Percentiles rank a stretch among this genome's conserved stretches.
Evolutionary conservation across 2,797 vertebrate genomes (phyloP).

Genomic region (Hybognathus amarus): DNA sequence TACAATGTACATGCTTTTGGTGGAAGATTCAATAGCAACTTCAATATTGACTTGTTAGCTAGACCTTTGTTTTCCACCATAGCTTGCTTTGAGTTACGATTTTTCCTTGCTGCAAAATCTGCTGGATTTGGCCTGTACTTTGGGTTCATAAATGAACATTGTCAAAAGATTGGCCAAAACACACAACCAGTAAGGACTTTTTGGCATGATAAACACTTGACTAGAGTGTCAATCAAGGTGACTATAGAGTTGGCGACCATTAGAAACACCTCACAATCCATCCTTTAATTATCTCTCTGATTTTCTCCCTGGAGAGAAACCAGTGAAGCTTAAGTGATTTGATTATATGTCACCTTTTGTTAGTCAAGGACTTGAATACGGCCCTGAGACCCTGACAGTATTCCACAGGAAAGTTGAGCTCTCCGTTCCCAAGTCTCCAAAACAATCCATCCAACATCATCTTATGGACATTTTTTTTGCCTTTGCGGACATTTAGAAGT

Average conservation of each 20-base stretch:
- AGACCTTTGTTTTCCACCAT: constrained; percentile 7
- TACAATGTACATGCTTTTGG: neutral
- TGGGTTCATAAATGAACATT: constrained; percentile 59
- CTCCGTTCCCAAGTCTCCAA: constrained; percentile 35
- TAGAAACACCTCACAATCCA: constrained; percentile 60
- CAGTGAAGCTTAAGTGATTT: constrained; percentile 49
- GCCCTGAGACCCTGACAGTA: constrained; percentile 50
- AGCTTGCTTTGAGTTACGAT: constrained; percentile 47
- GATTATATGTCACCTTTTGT: constrained; percentile 50
- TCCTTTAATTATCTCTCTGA: constrained; percentile 62
- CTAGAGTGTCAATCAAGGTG: constrained; percentile 60
- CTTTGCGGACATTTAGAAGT: constrained; percentile 18
- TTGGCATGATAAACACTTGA: constrained; percentile 61
- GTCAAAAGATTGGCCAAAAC: constrained; percentile 67
- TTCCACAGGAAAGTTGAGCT: constrained; percentile 9
- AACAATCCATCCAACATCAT: constrained; percentile 3
- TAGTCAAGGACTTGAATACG: constrained; percentile 50
- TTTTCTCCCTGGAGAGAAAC: constrained; percentile 39
- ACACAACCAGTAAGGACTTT: constrained; percentile 66
- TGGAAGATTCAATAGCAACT: neutral
- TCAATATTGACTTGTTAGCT: neutral
- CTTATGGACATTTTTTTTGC: constrained; percentile 20
- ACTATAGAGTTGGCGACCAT: constrained; percentile 51
- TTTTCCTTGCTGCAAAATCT: constrained; percentile 58
- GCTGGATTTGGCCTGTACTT: constrained; percentile 60